A percentile compares a stretch with the other conserved stretches of the same genome.
Evolutionary conservation across 1,140 invertebrate species (phyloP).

Genomic region (Drosophila repletoides): DNA sequence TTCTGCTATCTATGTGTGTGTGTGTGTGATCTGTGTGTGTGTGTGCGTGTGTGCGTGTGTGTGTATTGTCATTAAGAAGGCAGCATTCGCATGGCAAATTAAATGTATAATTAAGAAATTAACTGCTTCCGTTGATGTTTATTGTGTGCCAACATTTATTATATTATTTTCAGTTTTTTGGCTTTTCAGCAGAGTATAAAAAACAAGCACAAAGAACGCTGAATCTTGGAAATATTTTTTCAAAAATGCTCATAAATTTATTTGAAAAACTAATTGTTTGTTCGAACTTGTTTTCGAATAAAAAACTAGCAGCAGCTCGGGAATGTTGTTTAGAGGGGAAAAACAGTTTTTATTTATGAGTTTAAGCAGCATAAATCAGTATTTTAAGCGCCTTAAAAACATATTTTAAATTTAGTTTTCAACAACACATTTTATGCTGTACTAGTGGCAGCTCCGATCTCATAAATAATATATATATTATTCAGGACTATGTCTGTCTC

Average conservation of each 20-base stretch:
- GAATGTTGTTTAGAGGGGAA: no score
- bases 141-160: constrained; percentile 55
- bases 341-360: constrained; percentile 4
- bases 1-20: not conserved
- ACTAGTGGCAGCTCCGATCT: no score
- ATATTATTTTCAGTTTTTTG: no score
- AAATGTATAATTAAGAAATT: constrained; percentile 76
- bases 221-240: constrained; percentile 3
- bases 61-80: constrained; percentile 44
- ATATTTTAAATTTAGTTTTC: no score
- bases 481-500: no score
- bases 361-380: not conserved
- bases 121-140: constrained; percentile 75
- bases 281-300: no score
- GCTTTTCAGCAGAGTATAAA: constrained; percentile 28
- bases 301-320: no score
- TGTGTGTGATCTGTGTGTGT: not conserved
- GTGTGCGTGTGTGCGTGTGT: constrained; percentile 9
- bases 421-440: no score
- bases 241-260: constrained; percentile 8
- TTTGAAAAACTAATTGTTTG: not conserved
- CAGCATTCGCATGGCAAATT: constrained; percentile 61
- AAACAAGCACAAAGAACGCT: constrained; percentile 9
- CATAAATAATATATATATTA: no score
- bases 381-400: no score